Conservation (phyloP, 2,888 invertebrate genomes). For the Incurvaria masculella region DNA sequence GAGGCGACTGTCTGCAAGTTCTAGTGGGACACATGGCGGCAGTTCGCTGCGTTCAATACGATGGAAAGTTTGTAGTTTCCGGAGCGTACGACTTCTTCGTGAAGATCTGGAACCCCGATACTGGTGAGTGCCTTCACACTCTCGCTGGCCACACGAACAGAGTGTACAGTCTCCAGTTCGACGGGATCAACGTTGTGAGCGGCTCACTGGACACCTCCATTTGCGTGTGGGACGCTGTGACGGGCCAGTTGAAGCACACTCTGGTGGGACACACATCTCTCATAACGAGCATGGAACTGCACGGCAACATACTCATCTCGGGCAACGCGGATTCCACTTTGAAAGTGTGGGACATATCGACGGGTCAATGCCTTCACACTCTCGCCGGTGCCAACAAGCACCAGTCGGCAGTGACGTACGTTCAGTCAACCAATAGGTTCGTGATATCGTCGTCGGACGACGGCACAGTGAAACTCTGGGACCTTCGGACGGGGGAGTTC, state of each 20-base stretch:
- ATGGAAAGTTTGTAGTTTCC: slow-evolving; percentile 82
- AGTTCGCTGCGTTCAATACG: slow-evolving; percentile 91
- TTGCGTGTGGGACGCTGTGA: slow-evolving; percentile 83
- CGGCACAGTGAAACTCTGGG: slow-evolving; percentile 93
- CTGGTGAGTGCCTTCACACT: slow-evolving; percentile 82
- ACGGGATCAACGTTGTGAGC: slow-evolving; percentile 85
- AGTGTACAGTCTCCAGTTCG: slow-evolving; percentile 89
- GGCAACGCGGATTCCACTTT: slow-evolving; percentile 94
- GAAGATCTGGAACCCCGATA: slow-evolving; percentile 88
- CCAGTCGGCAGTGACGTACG: slow-evolving; percentile 88
- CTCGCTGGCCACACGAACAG: slow-evolving; percentile 87
- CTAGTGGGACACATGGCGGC: slow-evolving; percentile 89
- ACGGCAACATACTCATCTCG: slow-evolving; percentile 85
- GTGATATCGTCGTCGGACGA: slow-evolving; percentile 93
- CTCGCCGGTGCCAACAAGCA: slow-evolving; percentile 85
- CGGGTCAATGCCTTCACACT: slow-evolving; percentile 88
- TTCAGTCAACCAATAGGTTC: slow-evolving; percentile 86
- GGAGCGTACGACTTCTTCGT: slow-evolving; percentile 93
- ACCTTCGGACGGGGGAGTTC: slow-evolving; percentile 84
- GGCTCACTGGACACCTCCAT: slow-evolving; percentile 91
- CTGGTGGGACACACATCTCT: slow-evolving; percentile 92
- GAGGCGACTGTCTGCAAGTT: slow-evolving; percentile 78
- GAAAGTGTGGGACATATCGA: slow-evolving; percentile 93
- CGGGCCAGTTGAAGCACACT: slow-evolving; percentile 76
- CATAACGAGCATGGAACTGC: slow-evolving; percentile 85